A percentile compares a stretch with the other conserved stretches of the same genome.
Evolutionary conservation across 2,888 invertebrate species (phyloP).

Genomic region (Mesorhabditis spiculigera): DNA sequence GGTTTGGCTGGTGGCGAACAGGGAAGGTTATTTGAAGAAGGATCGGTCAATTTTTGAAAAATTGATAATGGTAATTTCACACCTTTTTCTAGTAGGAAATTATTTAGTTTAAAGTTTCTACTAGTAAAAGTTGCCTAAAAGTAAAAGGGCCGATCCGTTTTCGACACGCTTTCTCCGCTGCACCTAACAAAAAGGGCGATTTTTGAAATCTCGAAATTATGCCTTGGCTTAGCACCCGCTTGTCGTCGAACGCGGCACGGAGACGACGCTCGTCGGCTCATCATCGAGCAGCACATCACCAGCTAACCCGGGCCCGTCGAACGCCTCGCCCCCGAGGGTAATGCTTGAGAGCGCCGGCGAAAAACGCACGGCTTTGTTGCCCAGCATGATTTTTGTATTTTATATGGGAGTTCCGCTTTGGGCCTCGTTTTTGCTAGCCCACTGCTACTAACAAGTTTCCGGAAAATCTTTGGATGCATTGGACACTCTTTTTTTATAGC

Average conservation of each 20-base stretch:
- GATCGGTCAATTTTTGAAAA: neutral
- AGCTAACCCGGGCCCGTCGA: neutral
- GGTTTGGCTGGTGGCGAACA: neutral
- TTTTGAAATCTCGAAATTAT: neutral
- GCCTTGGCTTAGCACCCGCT: neutral
- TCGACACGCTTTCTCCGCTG: neutral
- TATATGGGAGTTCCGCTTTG: neutral
- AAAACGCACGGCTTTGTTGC: neutral
- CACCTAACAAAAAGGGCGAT: neutral
- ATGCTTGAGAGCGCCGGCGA: too few species aligned
- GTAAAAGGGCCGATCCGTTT: neutral
- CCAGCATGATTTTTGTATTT: too few species aligned
- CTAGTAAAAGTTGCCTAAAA: too few species aligned
- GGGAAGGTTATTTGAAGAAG: neutral
- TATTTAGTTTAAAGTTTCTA: too few species aligned
- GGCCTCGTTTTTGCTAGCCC: neutral
- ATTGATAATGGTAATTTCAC: too few species aligned
- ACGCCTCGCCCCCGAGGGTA: neutral
- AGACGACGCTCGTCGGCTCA: neutral
- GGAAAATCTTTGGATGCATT: neutral
- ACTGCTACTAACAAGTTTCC: too few species aligned
- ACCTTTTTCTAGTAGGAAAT: too few species aligned
- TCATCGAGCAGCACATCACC: neutral
- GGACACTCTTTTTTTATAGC: constrained; percentile 24
- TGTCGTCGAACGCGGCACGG: neutral